Evolutionary conservation across 2,113 vertebrate genomes (phyloP).

Genomic region (Odontesthes bonariensis): DNA sequence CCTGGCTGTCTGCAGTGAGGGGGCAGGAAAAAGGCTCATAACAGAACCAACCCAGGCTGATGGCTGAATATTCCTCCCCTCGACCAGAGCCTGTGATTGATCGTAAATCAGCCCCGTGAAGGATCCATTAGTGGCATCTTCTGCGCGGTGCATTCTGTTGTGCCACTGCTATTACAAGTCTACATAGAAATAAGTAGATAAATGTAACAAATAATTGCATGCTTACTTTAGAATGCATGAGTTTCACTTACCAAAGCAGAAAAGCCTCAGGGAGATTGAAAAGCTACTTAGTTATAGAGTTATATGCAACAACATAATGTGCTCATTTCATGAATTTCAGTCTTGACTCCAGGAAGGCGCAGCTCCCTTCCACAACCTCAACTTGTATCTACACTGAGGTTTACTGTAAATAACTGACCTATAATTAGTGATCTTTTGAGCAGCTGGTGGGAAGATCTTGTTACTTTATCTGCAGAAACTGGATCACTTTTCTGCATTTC

Average conservation of each 20-base stretch:
- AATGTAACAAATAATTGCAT: not conserved
- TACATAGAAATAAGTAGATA: not conserved
- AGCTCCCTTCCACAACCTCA: not conserved
- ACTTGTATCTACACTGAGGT: not conserved
- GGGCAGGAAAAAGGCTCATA: not conserved
- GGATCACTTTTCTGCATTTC: not conserved
- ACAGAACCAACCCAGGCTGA: not conserved
- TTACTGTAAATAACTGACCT: not conserved
- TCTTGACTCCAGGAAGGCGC: not conserved
- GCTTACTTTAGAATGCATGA: not conserved
- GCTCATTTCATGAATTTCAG: too few species aligned
- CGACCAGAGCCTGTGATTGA: conserved; percentile 9
- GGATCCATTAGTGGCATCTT: not conserved
- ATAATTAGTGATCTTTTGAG: not conserved
- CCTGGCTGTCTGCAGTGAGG: conserved; percentile 21
- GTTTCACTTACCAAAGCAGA: too few species aligned
- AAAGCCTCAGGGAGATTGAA: too few species aligned
- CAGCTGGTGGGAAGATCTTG: rapidly evolving
- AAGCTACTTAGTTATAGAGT: too few species aligned
- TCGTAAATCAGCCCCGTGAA: not conserved
- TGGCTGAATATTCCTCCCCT: not conserved
- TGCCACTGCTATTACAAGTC: not conserved
- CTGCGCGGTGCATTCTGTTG: conserved; percentile 9
- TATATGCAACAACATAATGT: too few species aligned
- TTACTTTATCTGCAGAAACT: not conserved